phyloP scores from a whole-genome alignment of 2,113 vertebrate genomes.

The Tetraodon nigroviridis region DNA sequence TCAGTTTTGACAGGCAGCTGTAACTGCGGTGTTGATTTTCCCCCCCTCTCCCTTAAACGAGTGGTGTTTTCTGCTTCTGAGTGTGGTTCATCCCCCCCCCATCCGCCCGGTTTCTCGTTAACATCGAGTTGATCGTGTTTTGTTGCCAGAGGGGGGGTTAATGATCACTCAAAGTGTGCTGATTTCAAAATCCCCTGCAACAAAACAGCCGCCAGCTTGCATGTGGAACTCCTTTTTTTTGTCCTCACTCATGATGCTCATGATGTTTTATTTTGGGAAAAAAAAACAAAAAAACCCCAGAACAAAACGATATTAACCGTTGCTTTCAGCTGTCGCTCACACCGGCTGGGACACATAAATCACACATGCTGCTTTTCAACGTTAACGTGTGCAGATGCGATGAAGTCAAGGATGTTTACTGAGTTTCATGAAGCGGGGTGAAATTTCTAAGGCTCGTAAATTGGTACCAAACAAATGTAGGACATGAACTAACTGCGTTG shows the following conservation, averaged over 20 bases:
- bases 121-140: conserved; percentile 64
- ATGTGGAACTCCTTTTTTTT: conserved; percentile 76
- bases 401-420: too few relatives aligned
- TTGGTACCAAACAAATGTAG: not conserved
- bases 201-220: conserved; percentile 83
- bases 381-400: not conserved
- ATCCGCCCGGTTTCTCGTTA: conserved; percentile 54
- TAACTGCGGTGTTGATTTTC: conserved; percentile 83
- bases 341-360: conserved; percentile 16
- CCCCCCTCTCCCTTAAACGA: conserved; percentile 63
- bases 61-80: conserved; percentile 80
- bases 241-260: conserved; percentile 66
- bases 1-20: conserved; percentile 71
- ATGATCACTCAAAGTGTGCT: conserved; percentile 78
- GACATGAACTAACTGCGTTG: not conserved
- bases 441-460: not conserved
- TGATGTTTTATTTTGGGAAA: conserved; percentile 28
- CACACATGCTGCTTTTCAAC: not conserved
- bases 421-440: not conserved
- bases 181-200: conserved; percentile 72
- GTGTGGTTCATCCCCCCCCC: conserved; percentile 60
- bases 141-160: conserved; percentile 82
- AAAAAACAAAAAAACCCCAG: not conserved
- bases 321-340: conserved; percentile 70
- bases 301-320: conserved; percentile 76